Evolutionary conservation across 1,140 invertebrate genomes (phyloP), one percentile per base, ranked within the genome.

Genomic region (Drosophila nigrodunni): DNA sequence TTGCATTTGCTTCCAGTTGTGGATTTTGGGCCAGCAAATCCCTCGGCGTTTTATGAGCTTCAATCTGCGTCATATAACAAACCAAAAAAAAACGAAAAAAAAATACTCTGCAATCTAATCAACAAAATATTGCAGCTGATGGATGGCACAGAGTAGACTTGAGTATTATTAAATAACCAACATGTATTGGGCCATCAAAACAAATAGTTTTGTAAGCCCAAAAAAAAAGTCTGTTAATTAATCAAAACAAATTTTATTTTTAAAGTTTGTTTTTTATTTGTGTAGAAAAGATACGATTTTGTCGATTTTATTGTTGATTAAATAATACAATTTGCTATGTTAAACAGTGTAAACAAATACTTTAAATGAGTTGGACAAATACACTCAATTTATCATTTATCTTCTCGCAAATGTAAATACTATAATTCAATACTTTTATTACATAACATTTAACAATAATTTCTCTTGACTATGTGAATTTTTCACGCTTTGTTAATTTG

Each of bases 1-100:
- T 49, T 76, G 66, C 76, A 62, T 39, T 70, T 7, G 25, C 7
- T 44, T 37, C 15, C 49, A 67, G 3, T 30, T 30, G 25, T 54
- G 15, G 72, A 61, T 57, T 57, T 57, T 61, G 37, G 4, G 25
- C 25, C 34, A 68, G 13, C 49, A 67, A 68, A 67, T 68, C 65
- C 18, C 13, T 11, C 11, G 3, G 35, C 35, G 47, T 47, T 52
- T 47, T 37, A 44, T 34, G 21, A 15, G 41, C 21, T 62, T 30
- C 72, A 64, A 71, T 71, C 59, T 39, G 60, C 21, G n/a, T 52
- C 59, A 65, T 58, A 75, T 75, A 71, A 75, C 44, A 15, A 9
- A 15, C 11, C 46, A 30, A 30, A 30, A 30, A 30, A 30, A 30
- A 30, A 30, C 3, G 3, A 30, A 3, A 30, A 30, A 30, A 30